Evolutionary conservation across 2,888 invertebrate species (phyloP).

Genomic region (Galerucella pusilla): DNA sequence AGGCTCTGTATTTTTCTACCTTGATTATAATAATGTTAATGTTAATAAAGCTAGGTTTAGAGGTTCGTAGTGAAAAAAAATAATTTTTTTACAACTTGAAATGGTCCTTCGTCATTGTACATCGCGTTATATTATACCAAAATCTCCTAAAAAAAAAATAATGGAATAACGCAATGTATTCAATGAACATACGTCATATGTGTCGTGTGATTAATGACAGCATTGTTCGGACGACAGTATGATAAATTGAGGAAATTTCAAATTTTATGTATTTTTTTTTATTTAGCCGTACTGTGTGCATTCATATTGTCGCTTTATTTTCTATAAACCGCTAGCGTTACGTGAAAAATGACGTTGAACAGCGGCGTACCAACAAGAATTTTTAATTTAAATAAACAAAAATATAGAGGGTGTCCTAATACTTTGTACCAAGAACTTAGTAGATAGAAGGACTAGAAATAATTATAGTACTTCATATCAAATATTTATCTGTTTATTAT

Average conservation of each 20-base stretch:
- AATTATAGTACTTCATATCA: too few species aligned
- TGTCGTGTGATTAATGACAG: neutral
- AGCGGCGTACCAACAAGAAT: neutral
- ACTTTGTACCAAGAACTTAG: too few species aligned
- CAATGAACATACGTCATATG: neutral
- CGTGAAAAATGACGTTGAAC: neutral
- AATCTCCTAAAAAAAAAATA: neutral
- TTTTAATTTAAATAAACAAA: too few species aligned
- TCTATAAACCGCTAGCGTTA: neutral
- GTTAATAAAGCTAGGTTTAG: too few species aligned
- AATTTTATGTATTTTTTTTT: constrained; percentile 3
- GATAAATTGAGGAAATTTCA: constrained; percentile 5
- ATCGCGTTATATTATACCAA: neutral
- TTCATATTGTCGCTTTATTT: neutral
- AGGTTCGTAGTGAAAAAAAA: too few species aligned
- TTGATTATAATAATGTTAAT: too few species aligned
- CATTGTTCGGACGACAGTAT: neutral
- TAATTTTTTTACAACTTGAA: too few species aligned
- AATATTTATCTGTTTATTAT: too few species aligned
- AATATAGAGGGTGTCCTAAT: too few species aligned
- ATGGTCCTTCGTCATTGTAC: neutral
- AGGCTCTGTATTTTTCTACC: too few species aligned
- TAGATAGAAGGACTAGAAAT: too few species aligned
- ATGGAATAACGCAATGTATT: neutral
- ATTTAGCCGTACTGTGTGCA: neutral